Percentiles rank a stretch among this genome's conserved stretches.
Conservation (phyloP, 1,140 invertebrate species). For the Drosophila albomicans region DNA sequence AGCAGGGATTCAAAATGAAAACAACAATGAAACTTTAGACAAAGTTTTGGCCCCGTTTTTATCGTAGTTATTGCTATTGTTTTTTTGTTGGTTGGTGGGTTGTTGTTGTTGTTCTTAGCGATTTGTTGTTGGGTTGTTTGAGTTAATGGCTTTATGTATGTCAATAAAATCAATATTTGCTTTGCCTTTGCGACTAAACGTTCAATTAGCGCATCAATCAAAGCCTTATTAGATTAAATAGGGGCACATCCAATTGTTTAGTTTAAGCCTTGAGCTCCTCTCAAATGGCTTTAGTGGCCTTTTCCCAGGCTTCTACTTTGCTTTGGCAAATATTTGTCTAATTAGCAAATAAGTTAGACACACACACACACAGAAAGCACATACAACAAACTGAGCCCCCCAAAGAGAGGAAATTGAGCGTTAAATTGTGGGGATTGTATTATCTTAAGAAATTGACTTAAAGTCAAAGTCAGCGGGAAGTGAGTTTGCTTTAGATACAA, state of each 20-base stretch:
- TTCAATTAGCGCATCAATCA: slow-evolving; percentile 76
- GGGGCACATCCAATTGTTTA: slow-evolving; percentile 18
- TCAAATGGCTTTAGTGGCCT: slow-evolving; percentile 12
- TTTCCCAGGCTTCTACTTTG: slow-evolving; percentile 12
- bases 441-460: slow-evolving; percentile 12
- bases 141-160: slow-evolving; percentile 54
- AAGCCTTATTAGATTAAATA: slow-evolving; percentile 18
- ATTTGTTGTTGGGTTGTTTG: slow-evolving; percentile 19
- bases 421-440: slow-evolving; percentile 5
- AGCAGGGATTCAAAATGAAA: slow-evolving; percentile 21
- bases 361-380: slow-evolving; percentile 4
- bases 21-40: slow-evolving; percentile 54
- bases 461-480: slow-evolving; percentile 6
- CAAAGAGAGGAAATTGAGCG: slow-evolving; percentile 10
- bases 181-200: slow-evolving; percentile 61
- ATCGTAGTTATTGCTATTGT: slow-evolving; percentile 3
- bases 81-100: slow-evolving; percentile 13
- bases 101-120: slow-evolving; percentile 17
- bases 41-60: slow-evolving; percentile 43
- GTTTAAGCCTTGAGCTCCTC: slow-evolving; percentile 20
- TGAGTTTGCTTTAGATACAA: slow-evolving; percentile 5
- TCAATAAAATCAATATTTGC: slow-evolving; percentile 74
- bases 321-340: slow-evolving; percentile 66
- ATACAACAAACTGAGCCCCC: slow-evolving; percentile 1
- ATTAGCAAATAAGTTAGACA: slow-evolving; percentile 66